phyloP scores from a whole-genome alignment of 2,113 vertebrate genomes.

The Diphyllodes magnificus region DNA sequence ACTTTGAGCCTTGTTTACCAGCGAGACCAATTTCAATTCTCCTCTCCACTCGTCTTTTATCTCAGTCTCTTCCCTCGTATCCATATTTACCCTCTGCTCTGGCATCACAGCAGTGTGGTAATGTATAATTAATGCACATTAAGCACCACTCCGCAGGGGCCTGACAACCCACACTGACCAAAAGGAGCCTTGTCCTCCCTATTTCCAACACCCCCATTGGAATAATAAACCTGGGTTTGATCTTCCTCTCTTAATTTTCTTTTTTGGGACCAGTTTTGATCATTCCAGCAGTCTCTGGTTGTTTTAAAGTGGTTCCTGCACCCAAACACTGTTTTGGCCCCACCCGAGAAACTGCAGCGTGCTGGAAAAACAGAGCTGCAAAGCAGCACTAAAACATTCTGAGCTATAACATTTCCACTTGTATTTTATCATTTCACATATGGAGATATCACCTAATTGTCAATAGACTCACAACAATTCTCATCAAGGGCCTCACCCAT shows the following conservation, averaged over 20 bases:
- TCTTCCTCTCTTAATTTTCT: not conserved
- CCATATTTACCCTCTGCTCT: not conserved
- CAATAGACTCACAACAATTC: not conserved
- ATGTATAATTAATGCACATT: not conserved
- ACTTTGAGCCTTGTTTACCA: not conserved
- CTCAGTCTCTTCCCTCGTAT: not conserved
- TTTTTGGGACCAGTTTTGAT: not conserved
- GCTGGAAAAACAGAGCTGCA: not conserved
- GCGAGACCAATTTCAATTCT: not conserved
- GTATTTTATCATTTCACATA: constrained; percentile 8
- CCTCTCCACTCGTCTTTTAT: not conserved
- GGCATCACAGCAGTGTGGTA: not conserved
- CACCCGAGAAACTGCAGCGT: not conserved
- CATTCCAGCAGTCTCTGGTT: not conserved
- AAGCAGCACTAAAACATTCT: not conserved
- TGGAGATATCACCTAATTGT: constrained; percentile 1
- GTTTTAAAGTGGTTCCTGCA: not conserved
- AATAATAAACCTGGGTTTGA: not conserved
- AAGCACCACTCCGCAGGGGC: not conserved
- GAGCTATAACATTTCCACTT: not conserved
- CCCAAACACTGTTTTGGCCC: not conserved
- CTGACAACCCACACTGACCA: not conserved
- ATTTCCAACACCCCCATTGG: not conserved
- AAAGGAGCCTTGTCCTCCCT: not conserved
- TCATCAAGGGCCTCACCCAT: not conserved